Percentiles rank a stretch among this genome's conserved stretches.
phyloP scores from a whole-genome alignment of 1,140 invertebrate species.

The Planococcus citri region DNA sequence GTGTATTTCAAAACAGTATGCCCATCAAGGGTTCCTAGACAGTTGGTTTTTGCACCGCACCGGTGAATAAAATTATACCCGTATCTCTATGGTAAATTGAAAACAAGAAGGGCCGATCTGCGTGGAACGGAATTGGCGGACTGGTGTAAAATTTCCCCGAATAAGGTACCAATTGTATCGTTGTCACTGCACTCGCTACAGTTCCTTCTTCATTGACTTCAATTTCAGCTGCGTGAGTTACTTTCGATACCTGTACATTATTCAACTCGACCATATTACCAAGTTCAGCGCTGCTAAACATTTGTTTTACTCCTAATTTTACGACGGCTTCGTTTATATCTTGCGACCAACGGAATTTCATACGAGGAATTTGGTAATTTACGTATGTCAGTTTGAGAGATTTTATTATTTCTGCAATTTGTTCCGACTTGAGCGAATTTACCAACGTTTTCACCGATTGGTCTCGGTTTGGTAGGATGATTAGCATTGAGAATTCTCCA shows the following conservation, averaged over 20 bases:
- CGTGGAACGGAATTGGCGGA: background rate
- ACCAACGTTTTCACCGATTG: background rate
- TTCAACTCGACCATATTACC: background rate
- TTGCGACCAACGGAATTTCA: background rate
- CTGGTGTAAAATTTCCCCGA: background rate
- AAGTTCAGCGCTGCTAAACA: background rate
- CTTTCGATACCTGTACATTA: background rate
- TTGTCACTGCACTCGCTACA: background rate
- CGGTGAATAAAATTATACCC: background rate
- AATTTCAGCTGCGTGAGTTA: slow-evolving; percentile 4
- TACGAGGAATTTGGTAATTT: background rate
- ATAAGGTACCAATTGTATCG: background rate
- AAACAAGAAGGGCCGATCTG: background rate
- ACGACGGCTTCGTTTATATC: background rate
- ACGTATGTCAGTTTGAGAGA: background rate
- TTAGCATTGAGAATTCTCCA: background rate
- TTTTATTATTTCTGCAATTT: background rate
- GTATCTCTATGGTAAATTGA: background rate
- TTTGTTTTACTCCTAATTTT: background rate
- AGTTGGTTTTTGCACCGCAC: background rate
- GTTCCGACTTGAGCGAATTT: background rate
- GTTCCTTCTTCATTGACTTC: background rate
- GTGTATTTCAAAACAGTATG: too few relatives aligned
- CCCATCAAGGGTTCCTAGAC: too few relatives aligned
- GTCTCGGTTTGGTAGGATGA: background rate